phyloP scores from a whole-genome alignment of 2,113 vertebrate genomes.

The Scatophagus argus region DNA sequence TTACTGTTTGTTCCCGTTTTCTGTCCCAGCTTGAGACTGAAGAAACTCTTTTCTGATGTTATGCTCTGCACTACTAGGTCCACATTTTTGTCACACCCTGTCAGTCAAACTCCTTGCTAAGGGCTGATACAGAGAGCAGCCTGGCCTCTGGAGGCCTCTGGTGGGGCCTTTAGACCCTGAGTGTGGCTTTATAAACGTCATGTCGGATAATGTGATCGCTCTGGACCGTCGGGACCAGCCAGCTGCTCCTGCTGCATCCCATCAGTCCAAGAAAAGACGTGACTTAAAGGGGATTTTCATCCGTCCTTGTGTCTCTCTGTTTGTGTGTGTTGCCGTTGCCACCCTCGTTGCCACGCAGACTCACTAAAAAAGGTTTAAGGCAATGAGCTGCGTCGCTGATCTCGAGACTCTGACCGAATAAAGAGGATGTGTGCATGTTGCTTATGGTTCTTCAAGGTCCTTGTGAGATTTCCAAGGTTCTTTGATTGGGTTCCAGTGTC shows the following conservation, averaged over 20 bases:
- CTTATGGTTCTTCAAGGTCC: background rate
- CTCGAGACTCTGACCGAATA: background rate
- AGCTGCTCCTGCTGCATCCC: constrained; percentile 12
- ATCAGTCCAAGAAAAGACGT: constrained; percentile 4
- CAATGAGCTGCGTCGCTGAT: constrained; percentile 3
- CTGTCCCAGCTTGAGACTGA: no score
- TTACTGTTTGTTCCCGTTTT: no score
- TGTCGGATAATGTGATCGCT: background rate
- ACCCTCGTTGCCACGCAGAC: constrained; percentile 33
- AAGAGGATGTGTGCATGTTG: background rate
- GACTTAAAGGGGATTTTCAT: constrained; percentile 23
- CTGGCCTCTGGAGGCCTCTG: background rate
- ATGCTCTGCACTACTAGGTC: no score
- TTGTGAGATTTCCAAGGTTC: background rate
- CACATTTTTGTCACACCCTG: no score
- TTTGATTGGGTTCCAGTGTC: background rate
- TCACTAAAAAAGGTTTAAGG: background rate
- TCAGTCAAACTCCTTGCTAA: background rate
- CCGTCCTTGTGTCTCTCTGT: constrained; percentile 35
- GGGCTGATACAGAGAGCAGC: background rate
- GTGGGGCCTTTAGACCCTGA: background rate
- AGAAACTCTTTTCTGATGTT: no score
- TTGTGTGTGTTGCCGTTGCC: constrained; percentile 38
- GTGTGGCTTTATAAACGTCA: background rate
- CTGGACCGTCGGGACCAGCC: background rate